Evolutionary conservation across 92 coral and sea anemone genomes (phyloP), one percentile per base, ranked within the genome.

Genomic region (Epizoanthus fatuus): DNA sequence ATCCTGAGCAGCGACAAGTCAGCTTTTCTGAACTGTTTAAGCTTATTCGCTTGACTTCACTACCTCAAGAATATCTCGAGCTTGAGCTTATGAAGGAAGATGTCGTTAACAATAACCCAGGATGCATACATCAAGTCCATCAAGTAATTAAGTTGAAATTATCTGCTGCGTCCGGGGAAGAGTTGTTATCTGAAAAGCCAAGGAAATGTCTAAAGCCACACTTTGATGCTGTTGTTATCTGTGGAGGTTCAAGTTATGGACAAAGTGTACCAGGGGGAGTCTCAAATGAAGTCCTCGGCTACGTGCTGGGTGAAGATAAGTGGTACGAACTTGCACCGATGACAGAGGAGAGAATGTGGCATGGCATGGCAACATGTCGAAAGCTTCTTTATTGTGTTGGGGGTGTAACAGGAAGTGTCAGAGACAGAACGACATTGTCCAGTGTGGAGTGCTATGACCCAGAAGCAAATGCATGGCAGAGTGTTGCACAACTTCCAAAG

Each of bases 251-350:
- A 2, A 4, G 25, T 58, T 58, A 16, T 3, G 63, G 63, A 7
- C 17, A 16, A 16, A 7, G 20, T 16, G 25, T 4, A 13, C 95
- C 94, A 81, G 98, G 93, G n/a, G 92, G 90, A 63, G 85, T 94
- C 5, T 90, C 95, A 47, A 87, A 95, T 25, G 92, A 94, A 20
- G 92, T 94, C 42, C 95, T 93, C 77, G 87, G 96, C 86, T 95
- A 69, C 51, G 94, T 95, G 20, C 93, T 95, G 56, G 71, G 88
- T 49, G 89, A 85, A 51, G 91, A 92, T 66, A 88, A 88, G 20
- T 95, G 98, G 98, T 95, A 84, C 86, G 91, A 91, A 69, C 84
- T 95, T 47, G 93, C 97, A 51, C 93, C 98, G 6, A 95, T 95
- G 98, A 38, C 88, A 47, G 92, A 90, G 29, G 97, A 93, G 53